Conservation (phyloP, 1,140 invertebrate species). For the Anastrepha obliqua region DNA sequence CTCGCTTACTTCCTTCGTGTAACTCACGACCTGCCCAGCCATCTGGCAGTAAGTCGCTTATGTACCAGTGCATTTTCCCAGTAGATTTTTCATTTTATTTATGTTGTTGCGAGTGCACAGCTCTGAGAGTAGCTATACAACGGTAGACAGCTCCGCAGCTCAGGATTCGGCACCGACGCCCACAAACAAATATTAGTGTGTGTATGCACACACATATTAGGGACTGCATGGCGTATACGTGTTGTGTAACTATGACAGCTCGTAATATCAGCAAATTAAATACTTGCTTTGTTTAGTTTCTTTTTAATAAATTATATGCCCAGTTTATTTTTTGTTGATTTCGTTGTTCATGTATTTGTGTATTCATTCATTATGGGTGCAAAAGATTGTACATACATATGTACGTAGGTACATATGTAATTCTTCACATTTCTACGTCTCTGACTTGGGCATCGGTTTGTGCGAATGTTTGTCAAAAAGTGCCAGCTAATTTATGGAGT, state of each 20-base stretch:
- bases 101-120: constrained; percentile 16
- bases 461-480: constrained; percentile 4
- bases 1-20: constrained; percentile 12
- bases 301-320: constrained; percentile 53
- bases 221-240: constrained; percentile 37
- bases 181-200: background rate
- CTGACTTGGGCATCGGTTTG: background rate
- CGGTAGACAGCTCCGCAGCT: background rate
- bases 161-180: background rate
- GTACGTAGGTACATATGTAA: background rate
- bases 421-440: constrained; percentile 10
- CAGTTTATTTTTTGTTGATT: constrained; percentile 17
- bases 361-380: background rate
- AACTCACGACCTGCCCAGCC: constrained; percentile 27
- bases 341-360: background rate
- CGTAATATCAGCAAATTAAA: constrained; percentile 45
- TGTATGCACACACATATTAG: background rate
- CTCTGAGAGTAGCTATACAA: background rate
- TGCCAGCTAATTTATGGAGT: constrained; percentile 57
- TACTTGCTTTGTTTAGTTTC: constrained; percentile 50
- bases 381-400: background rate
- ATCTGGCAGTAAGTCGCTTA: constrained; percentile 12
- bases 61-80: constrained; percentile 46
- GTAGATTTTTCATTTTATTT: constrained; percentile 53
- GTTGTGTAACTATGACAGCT: constrained; percentile 32